These are phyloP conservation scores for Podilymbus podiceps DNA, from an alignment of 2,113 vertebrate genomes.

Conservation along the genomic window DNA sequence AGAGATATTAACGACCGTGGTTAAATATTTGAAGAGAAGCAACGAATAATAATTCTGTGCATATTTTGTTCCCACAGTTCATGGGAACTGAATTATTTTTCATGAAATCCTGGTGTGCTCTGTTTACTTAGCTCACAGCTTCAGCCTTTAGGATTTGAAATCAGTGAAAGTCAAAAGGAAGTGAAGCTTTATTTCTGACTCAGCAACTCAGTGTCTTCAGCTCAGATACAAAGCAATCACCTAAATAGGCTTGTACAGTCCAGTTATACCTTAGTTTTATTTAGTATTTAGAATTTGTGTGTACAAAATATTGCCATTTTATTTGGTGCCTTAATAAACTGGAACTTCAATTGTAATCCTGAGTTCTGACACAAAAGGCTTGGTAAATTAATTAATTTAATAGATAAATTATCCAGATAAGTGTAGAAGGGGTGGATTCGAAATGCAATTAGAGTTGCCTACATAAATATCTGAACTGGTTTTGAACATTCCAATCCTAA, in stretches of 20 bases:
- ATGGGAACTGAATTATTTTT: not conserved
- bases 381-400: not conserved
- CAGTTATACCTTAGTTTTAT: not conserved
- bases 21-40: not conserved
- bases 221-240: not conserved
- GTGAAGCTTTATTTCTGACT: not conserved
- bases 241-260: not conserved
- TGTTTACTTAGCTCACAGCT: not conserved
- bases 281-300: not conserved
- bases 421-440: not conserved
- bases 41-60: not conserved
- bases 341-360: not conserved
- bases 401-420: not conserved
- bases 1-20: not conserved
- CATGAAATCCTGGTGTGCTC: not conserved
- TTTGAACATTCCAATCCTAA: not conserved
- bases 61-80: not conserved
- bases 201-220: not conserved
- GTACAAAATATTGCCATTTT: not conserved
- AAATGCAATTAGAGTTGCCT: not conserved
- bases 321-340: not conserved
- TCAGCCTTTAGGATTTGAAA: not conserved
- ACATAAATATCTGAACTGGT: not conserved
- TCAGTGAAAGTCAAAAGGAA: not conserved
- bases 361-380: not conserved